Evolutionary conservation across 2,888 invertebrate genomes (phyloP), one percentile per base, ranked within the genome.

Genomic region (Xanthorhoe designata): DNA sequence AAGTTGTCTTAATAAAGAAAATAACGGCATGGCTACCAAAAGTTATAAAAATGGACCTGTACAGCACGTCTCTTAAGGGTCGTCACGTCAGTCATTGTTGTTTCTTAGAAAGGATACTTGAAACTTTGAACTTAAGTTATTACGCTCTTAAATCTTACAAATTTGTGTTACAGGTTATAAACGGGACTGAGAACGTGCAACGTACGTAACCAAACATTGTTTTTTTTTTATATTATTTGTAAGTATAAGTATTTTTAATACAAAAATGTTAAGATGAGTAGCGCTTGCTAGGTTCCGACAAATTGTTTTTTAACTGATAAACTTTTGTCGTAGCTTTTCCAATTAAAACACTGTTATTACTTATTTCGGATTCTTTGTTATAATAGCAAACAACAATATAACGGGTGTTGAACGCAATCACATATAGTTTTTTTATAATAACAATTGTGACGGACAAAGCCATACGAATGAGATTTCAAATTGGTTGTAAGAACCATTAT

Each of bases 41-140:
- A 13, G 38, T 42, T 10, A 42, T 13, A 2, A 38, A 10, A 13
- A 13, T 42, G 13, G 13, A 42, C 13, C 38, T 42, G 38, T 42
- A 42, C 38, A 42, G 38, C 38, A 42, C 13, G 13, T 42, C 10
- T 42, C 13, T 13, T 42, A 17, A 47, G 47, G 47, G 47, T 47
- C n/a, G 32, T 42, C 13, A 42, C n/a, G 32, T 42, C 13, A 42
- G 35, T 55, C 32, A 45, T 29, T 57, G 57, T 75, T 77, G 75
- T 78, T 82, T 82, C 78, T 82, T 82, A 17, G 53, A 53, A 50
- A n/a, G 53, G 32, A 13, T 42, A 24, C 42, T 52, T 50, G 18
- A 19, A 58, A 50, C 50, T 59, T 51, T 51, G 38, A 59, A 59
- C 19, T 18, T 18, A 18, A 49, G 7, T 4, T 35, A 2, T 38